Evolutionary conservation across 2,888 invertebrate genomes (phyloP).

Genomic region (Colletes collaris): DNA sequence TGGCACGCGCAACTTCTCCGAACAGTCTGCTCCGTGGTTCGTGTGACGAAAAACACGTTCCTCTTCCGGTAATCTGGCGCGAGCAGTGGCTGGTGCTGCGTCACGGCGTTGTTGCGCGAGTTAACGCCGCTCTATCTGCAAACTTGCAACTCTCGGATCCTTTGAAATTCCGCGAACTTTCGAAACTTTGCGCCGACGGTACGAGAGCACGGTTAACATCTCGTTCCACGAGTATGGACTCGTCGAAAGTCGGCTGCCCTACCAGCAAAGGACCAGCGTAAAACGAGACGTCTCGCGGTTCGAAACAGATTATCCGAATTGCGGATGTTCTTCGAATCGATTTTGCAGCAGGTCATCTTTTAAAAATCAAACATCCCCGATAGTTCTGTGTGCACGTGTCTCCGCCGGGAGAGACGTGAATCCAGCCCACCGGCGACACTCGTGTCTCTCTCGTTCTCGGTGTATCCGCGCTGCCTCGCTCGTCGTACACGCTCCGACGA

Average conservation of each 20-base stretch:
- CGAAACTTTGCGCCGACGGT: background rate
- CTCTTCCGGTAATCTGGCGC: conserved; percentile 24
- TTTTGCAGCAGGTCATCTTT: no score
- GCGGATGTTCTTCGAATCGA: no score
- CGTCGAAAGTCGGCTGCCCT: background rate
- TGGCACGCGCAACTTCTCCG: conserved; percentile 48
- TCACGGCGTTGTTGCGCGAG: conserved; percentile 22
- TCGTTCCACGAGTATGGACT: background rate
- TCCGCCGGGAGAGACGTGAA: conserved; percentile 27
- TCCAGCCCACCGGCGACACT: conserved; percentile 39
- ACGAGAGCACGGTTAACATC: no score
- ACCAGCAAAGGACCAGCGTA: no score
- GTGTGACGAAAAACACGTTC: conserved; percentile 22
- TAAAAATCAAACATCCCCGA: background rate
- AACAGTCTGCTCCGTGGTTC: conserved; percentile 29
- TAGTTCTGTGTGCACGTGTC: conserved; percentile 51
- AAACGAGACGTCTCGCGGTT: no score
- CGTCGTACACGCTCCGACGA: conserved; percentile 21
- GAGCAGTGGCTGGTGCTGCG: conserved; percentile 1
- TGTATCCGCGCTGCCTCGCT: background rate
- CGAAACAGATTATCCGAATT: no score
- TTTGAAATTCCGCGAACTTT: conserved; percentile 9
- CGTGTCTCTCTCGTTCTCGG: conserved; percentile 15
- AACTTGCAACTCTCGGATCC: conserved; percentile 17
- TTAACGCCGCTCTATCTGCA: conserved; percentile 27